A percentile compares a stretch with the other conserved stretches of the same genome.
phyloP scores from a whole-genome alignment of 2,888 invertebrate genomes.

The Micropterix aruncella region DNA sequence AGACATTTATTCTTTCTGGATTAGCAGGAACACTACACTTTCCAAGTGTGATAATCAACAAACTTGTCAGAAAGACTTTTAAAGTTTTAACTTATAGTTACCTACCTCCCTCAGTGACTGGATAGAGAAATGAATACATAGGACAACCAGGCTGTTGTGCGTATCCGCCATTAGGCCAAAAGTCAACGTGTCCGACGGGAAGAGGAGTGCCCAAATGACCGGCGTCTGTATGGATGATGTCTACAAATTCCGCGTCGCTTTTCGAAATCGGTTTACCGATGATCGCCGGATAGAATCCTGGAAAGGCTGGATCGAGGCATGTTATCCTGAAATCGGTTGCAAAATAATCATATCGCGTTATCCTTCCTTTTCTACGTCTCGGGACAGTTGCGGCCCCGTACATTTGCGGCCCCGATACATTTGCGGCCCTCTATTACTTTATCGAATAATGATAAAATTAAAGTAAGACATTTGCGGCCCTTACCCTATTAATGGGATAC shows the following conservation, averaged over 20 bases:
- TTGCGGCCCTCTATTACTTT: too few species aligned
- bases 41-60: too few species aligned
- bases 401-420: too few species aligned
- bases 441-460: too few species aligned
- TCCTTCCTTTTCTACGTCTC: background rate
- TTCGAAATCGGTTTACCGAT: conserved; percentile 17
- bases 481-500: too few species aligned
- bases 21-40: too few species aligned
- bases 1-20: too few species aligned
- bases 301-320: conserved; percentile 34
- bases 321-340: conserved; percentile 19
- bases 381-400: too few species aligned
- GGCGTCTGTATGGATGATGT: conserved; percentile 33
- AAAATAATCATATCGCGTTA: background rate
- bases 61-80: too few species aligned
- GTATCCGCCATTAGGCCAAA: conserved; percentile 32
- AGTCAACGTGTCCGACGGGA: conserved; percentile 25
- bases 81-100: too few species aligned
- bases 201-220: conserved; percentile 24
- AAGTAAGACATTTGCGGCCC: too few species aligned
- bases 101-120: conserved; percentile 19
- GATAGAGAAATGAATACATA: conserved; percentile 15
- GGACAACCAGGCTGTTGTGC: conserved; percentile 34
- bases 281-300: conserved; percentile 24
- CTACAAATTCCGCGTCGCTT: conserved; percentile 30